These are phyloP conservation scores for Drosophila affinis DNA, from an alignment of 2,888 invertebrate genomes.

Conservation along the genomic window DNA sequence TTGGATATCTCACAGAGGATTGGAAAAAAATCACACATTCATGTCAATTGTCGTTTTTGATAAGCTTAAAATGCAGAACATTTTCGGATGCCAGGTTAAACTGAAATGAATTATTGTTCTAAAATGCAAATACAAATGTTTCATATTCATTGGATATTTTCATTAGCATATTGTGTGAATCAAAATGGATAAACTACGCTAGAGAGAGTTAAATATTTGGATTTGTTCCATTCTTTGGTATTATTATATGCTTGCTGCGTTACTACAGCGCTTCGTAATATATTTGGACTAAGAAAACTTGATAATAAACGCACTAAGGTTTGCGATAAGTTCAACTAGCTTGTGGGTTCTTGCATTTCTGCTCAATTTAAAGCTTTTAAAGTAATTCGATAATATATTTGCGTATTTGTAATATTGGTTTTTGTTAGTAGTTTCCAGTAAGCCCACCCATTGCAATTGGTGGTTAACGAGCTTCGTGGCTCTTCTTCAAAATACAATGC, in stretches of 20 bases:
- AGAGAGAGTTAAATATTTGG: slow-evolving; percentile 42
- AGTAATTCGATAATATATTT: slow-evolving; percentile 51
- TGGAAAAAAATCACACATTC: slow-evolving; percentile 60
- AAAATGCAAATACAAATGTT: slow-evolving; percentile 17
- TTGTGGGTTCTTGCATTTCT: slow-evolving; percentile 50
- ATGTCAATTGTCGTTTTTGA: slow-evolving; percentile 27
- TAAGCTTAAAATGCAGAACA: slow-evolving; percentile 20
- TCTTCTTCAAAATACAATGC: slow-evolving; percentile 34
- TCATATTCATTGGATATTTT: slow-evolving; percentile 24
- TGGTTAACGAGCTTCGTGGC: slow-evolving; percentile 18
- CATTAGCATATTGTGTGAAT: slow-evolving; percentile 47
- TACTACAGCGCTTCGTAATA: slow-evolving; percentile 54
- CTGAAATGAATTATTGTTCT: slow-evolving; percentile 63
- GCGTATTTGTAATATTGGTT: slow-evolving; percentile 24
- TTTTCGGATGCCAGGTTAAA: slow-evolving; percentile 44
- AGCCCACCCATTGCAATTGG: slow-evolving; percentile 14
- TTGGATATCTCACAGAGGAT: not conserved
- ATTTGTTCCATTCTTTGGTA: slow-evolving; percentile 36
- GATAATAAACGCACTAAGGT: slow-evolving; percentile 71
- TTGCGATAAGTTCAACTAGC: slow-evolving; percentile 62
- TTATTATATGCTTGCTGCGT: slow-evolving; percentile 51
- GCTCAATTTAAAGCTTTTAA: slow-evolving; percentile 64
- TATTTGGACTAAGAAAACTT: slow-evolving; percentile 63
- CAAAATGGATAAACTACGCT: slow-evolving; percentile 60
- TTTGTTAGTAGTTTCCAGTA: slow-evolving; percentile 14